Evolutionary conservation across 2,888 invertebrate species (phyloP).

Genomic region (Rhorus exstirpatorius): DNA sequence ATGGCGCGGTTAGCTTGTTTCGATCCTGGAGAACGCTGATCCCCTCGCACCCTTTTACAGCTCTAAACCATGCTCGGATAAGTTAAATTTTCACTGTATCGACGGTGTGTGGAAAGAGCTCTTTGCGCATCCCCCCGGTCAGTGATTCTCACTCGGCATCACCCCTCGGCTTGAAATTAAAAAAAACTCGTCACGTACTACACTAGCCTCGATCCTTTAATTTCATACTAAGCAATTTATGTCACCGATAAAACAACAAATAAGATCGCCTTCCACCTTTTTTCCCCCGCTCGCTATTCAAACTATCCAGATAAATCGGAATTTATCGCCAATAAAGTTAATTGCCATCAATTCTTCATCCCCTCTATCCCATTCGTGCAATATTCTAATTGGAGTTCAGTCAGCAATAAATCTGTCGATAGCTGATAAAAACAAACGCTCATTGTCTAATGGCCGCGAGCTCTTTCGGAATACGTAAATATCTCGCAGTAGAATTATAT

Average conservation of each 20-base stretch:
- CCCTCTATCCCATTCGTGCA: background rate
- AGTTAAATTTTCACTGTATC: constrained; percentile 47
- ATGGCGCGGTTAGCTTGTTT: constrained; percentile 39
- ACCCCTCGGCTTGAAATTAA: constrained; percentile 60
- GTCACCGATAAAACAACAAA: constrained; percentile 73
- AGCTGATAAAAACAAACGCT: constrained; percentile 63
- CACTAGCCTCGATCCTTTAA: constrained; percentile 67
- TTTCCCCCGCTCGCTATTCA: constrained; percentile 34
- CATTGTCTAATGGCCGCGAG: constrained; percentile 25
- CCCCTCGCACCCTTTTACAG: background rate
- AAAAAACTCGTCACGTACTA: constrained; percentile 79
- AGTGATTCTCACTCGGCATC: constrained; percentile 77
- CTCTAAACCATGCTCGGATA: constrained; percentile 1
- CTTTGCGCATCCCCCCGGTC: constrained; percentile 52
- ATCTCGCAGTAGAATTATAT: background rate
- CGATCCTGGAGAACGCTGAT: background rate
- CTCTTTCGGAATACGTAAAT: constrained; percentile 32
- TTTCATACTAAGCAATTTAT: constrained; percentile 80
- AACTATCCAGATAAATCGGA: constrained; percentile 66
- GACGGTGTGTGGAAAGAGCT: constrained; percentile 33
- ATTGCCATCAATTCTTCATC: constrained; percentile 46
- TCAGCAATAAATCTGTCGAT: constrained; percentile 63
- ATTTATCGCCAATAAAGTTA: constrained; percentile 67
- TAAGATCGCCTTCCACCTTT: constrained; percentile 53
- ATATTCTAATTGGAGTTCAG: constrained; percentile 39